Conservation (phyloP, 2,888 invertebrate species). For the Tenthredo livida region DNA sequence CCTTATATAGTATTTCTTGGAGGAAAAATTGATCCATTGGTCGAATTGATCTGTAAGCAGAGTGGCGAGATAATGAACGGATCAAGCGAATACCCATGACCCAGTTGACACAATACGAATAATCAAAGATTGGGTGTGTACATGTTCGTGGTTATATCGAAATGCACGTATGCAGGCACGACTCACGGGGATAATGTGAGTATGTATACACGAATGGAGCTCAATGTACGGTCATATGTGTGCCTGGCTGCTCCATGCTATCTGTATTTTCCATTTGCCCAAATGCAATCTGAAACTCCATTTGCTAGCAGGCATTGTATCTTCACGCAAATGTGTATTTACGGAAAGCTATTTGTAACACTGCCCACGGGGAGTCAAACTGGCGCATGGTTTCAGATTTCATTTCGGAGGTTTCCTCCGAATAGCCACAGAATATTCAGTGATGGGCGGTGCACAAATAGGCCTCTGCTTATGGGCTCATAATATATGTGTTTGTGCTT, state of each 20-base stretch:
- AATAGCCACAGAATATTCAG: constrained; percentile 40
- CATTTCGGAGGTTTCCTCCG: constrained; percentile 34
- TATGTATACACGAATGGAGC: background rate
- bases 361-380: constrained; percentile 49
- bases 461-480: background rate
- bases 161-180: constrained; percentile 18
- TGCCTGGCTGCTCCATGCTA: background rate
- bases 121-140: constrained; percentile 18
- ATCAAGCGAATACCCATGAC: constrained; percentile 16
- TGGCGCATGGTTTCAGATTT: constrained; percentile 45
- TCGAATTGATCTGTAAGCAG: background rate
- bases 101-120: constrained; percentile 18
- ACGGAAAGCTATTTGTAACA: constrained; percentile 52
- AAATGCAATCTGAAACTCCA: constrained; percentile 50
- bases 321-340: constrained; percentile 49
- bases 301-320: constrained; percentile 51
- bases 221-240: constrained; percentile 9
- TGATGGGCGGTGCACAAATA: constrained; percentile 31
- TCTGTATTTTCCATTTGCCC: constrained; percentile 51
- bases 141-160: background rate
- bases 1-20: background rate
- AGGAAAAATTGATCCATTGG: background rate
- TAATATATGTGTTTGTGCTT: background rate
- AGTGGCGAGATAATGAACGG: background rate
- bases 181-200: constrained; percentile 3